Base-by-base conservation (phyloP, 2,797 vertebrate genomes). In the Halcyon chelicuti region DNA sequence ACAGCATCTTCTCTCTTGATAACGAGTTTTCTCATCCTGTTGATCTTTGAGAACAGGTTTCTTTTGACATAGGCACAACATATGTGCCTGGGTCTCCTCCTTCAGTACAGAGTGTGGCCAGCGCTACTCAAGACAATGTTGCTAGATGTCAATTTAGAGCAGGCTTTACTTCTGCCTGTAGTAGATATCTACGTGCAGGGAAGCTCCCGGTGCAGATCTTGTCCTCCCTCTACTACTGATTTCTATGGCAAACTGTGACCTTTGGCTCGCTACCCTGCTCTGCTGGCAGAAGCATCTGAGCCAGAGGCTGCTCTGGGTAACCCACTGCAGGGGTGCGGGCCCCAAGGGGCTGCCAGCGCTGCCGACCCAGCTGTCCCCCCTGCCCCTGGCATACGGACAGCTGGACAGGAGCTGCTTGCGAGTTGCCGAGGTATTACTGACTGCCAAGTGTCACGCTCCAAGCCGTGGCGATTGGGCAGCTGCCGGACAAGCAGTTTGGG, bases 371-470 rank as follows among this genome's bases (percentile, higher is more conserved):
- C 62, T 85, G 51, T 39, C 35, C 2, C 0, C 6, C 12, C 25
- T 26, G 54, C 40, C 81, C 10, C 58, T 35, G 52, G 37, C 1
- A 0, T 26, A 40, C 0, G 0, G 57, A 70, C 65, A 74, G 70
- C 78, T 15, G 78, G 47, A 17, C 0, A 0, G 20, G 63, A 61
- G 22, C 72, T 76, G 62, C 40, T 33, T 2, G 0, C 0, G 6
- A 31, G 39, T 31, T 52, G n/a, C 63, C 7, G 86, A n/a, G 55
- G 31, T 19, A 6, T 51, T 21, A 3, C 8, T 6, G 42, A 3
- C 2, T 26, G 71, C 0, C 0, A 15, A 68, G 66, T 1, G 40
- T 42, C 0, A 0, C 29, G 46, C 14, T 58, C 17, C 2, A 20
- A 57, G 67, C 49, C 0, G 0, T 4, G 89, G 62, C 49, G 39